Evolutionary conservation across 1,140 invertebrate species (phyloP), one percentile per base, ranked within the genome.

Genomic region (Trichonephila clavipes): DNA sequence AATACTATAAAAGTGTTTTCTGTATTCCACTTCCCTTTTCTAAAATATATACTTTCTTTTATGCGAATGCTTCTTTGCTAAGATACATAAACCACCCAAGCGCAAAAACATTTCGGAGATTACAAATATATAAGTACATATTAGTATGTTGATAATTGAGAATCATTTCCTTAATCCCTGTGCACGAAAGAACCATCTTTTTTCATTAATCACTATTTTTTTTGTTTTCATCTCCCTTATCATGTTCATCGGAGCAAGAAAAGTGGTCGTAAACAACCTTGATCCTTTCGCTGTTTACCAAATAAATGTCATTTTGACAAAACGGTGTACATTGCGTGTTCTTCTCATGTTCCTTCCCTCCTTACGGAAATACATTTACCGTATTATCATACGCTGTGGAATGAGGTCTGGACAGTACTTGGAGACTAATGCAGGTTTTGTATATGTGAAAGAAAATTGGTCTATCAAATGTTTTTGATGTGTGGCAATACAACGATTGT

Each of bases 261-360:
- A 40, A 61, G 64, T 66, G 19, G 16, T 58, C 86, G 86, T 88
- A 88, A 88, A 88, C 21, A 88, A 88, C 59, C 86, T 64, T 64
- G 86, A 88, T 88, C 59, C 59, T 88, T 88, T 88, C 86, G 28
- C 86, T 88, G 40, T 88, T n/a, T 34, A 66, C 86, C 19, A 88
- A 88, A 77, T 77, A 77, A 77, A 77, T 28, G 72, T 34, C 28
- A 34, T 77, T 28, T 28, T 16, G 72, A 34, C 72, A 77, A 40
- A 77, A 77, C 28, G 28, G 28, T 34, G 34, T 24, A 40, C 72
- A 64, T 64, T 44, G 62, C 86, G 59, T 88, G 86, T 21, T 66
- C 16, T 64, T n/a, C n/a, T 19, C n/a, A n/a, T 88, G 28, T 34
- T 18, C 40, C 12, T 83, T 59, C 24, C 24, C 62, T 64, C 19